A percentile compares a stretch with the other conserved stretches of the same genome.
phyloP scores from a whole-genome alignment of 2,113 vertebrate species.

The Nothoprocta perdicaria region DNA sequence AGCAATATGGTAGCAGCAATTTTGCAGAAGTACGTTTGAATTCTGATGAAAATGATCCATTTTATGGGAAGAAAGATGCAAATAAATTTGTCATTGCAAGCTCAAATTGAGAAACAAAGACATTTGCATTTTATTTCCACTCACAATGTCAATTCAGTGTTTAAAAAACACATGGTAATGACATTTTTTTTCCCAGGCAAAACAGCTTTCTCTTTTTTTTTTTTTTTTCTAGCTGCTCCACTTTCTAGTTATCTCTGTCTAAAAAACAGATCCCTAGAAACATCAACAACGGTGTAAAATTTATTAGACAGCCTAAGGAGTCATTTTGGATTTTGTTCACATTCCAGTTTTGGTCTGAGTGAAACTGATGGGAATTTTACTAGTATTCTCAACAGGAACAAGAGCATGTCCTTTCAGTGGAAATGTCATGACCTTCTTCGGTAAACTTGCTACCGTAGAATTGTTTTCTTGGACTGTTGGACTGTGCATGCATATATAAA shows the following conservation, averaged over 20 bases:
- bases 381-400: constrained; percentile 26
- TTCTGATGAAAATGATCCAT: background rate
- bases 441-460: constrained; percentile 25
- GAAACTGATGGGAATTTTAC: constrained; percentile 29
- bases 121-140: background rate
- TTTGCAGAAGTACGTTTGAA: background rate
- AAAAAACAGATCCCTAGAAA: background rate
- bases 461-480: constrained; percentile 34
- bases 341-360: background rate
- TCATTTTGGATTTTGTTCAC: constrained; percentile 33
- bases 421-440: constrained; percentile 10
- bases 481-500: background rate
- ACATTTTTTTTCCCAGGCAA: constrained; percentile 26
- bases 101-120: constrained; percentile 25
- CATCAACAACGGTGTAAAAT: background rate
- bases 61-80: background rate
- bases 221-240: constrained; percentile 19
- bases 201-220: constrained; percentile 44
- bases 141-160: background rate
- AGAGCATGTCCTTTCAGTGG: background rate
- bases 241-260: background rate
- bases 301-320: background rate
- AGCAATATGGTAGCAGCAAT: background rate
- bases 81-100: background rate
- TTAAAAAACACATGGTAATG: constrained; percentile 4